Evolutionary conservation across 2,888 invertebrate species (phyloP).

Genomic region (Phyto melanocephala): DNA sequence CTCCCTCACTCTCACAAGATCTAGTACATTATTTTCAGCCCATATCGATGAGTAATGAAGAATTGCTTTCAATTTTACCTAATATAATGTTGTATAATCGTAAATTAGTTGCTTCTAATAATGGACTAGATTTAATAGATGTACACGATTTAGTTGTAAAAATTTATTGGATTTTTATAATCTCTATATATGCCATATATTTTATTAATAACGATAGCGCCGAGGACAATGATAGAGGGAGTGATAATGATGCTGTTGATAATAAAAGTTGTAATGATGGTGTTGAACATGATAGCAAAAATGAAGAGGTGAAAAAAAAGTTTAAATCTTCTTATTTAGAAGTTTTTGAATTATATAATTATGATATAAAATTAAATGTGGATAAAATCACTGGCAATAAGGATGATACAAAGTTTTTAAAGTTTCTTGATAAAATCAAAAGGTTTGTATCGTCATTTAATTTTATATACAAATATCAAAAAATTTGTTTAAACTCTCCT

Average conservation of each 20-base stretch:
- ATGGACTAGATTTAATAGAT: constrained; percentile 73
- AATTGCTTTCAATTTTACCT: constrained; percentile 75
- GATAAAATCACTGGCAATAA: constrained; percentile 74
- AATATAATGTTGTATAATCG: constrained; percentile 77
- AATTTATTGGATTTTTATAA: constrained; percentile 78
- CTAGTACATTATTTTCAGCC: constrained; percentile 77
- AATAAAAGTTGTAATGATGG: too few relatives aligned
- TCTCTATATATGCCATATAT: constrained; percentile 77
- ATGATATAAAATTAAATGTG: constrained; percentile 74
- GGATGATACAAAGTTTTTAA: constrained; percentile 75
- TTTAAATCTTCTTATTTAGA: constrained; percentile 69
- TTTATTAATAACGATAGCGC: constrained; percentile 73
- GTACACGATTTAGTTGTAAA: constrained; percentile 77
- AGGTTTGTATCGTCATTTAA: constrained; percentile 60
- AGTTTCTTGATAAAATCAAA: constrained; percentile 74
- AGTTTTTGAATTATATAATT: constrained; percentile 73
- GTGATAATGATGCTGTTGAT: neutral
- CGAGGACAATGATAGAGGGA: neutral
- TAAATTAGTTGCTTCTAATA: constrained; percentile 74
- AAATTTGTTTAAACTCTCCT: neutral
- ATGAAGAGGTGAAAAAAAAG: neutral
- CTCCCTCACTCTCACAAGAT: constrained; percentile 76
- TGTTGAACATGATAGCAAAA: neutral
- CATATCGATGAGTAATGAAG: constrained; percentile 74
- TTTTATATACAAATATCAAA: neutral